Evolutionary conservation across 30 jellyfish, hydroid and myxozoan species (phyloP).

Genomic region (Hydractinia symbiolongicarpus): DNA sequence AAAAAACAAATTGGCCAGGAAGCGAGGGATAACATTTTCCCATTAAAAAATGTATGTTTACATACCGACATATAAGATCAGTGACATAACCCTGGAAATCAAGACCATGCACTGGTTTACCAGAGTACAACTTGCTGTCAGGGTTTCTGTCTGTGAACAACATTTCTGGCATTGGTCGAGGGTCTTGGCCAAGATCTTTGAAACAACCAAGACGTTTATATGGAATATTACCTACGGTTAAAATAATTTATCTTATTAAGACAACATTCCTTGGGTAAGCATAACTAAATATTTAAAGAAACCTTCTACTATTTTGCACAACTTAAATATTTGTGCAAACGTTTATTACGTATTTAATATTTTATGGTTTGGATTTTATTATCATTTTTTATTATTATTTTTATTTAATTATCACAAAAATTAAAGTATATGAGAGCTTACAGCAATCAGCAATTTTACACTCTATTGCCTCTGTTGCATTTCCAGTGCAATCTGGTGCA

Average conservation of each 20-base stretch:
- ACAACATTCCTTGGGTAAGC: no score
- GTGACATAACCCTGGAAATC: slow-evolving; percentile 61
- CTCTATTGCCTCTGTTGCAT: slow-evolving; percentile 53
- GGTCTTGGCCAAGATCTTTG: slow-evolving; percentile 56
- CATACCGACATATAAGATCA: slow-evolving; percentile 80
- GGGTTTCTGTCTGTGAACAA: slow-evolving; percentile 80
- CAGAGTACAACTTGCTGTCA: slow-evolving; percentile 56
- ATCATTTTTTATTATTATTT: no score
- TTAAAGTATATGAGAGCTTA: slow-evolving; percentile 33
- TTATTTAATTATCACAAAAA: no score
- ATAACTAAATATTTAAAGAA: no score
- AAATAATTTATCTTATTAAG: not conserved
- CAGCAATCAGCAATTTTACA: slow-evolving; percentile 91
- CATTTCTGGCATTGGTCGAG: slow-evolving; percentile 83
- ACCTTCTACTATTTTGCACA: not conserved
- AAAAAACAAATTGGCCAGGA: not conserved
- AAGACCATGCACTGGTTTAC: slow-evolving; percentile 75
- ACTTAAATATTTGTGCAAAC: no score
- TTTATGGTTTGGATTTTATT: no score
- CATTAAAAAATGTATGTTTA: not conserved
- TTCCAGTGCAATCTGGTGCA: slow-evolving; percentile 71
- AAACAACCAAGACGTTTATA: slow-evolving; percentile 79
- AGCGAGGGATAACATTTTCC: not conserved
- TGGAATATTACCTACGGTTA: slow-evolving; percentile 50
- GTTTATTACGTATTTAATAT: no score